Base-by-base conservation (phyloP, 2,888 invertebrate species). In the Tachina grossa region DNA sequence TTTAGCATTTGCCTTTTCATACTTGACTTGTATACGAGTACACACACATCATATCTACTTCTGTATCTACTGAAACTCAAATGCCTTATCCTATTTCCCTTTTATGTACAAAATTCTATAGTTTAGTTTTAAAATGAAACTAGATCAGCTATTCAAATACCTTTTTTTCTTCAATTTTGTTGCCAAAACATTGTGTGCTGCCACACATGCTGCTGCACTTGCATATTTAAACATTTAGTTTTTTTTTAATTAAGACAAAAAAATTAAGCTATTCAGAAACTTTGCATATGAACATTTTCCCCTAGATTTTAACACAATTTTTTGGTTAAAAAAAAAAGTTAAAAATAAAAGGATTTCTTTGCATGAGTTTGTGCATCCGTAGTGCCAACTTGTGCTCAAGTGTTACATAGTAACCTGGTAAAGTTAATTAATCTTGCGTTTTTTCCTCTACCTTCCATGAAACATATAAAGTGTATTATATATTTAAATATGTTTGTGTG, bases 341-440 rank as follows among this genome's bases (percentile, higher is more conserved):
- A 6, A 45, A 75, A 81, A 57, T 66, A 41, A 65, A 19, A 22
- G 43, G 49, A 57, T 74, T 53, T 49, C 39, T 49, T 59, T 74
- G 43, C 16, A 72, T 66, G n/a, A 55, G 68, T 65, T 10, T 47
- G 68, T 43, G 49, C 71, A 69, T 71, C 55, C 63, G 59, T 63
- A 69, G 65, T 66, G 55, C n/a, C 49, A 66, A 74, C 41, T 45
- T 77, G 68, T 78, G 68, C 65, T 75, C 43, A 68, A 77, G 71
- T 75, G 65, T 61, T 83, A 6, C 49, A 72, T 59, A 66, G 76
- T 80, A 76, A 79, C 83, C 85, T 55, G 83, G 83, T 80, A 76
- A 76, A 85, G 83, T 85, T 85, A 85, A 85, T 85, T 85, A 85
- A 83, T 85, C 76, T 76, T 76, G 59, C 47, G 49, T 78, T 83